Evolutionary conservation across 2,888 invertebrate species (phyloP).

Genomic region (Gastracanthus pulcherrimus): DNA sequence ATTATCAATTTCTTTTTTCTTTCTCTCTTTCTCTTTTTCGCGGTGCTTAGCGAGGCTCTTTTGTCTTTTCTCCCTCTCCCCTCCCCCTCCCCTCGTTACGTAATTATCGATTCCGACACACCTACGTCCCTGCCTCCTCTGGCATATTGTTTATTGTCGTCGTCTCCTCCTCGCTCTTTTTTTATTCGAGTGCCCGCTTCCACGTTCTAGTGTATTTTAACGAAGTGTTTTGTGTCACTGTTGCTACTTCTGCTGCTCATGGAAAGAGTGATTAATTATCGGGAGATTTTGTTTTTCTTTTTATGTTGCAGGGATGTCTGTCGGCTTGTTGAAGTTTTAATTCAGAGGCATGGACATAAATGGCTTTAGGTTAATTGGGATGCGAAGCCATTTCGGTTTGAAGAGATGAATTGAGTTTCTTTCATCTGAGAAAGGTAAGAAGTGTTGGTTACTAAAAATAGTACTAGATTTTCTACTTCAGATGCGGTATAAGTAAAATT

Average conservation of each 20-base stretch:
- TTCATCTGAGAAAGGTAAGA: no score
- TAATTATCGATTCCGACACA: conserved; percentile 51
- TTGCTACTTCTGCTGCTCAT: neutral
- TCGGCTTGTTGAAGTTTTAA: neutral
- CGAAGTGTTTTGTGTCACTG: conserved; percentile 1
- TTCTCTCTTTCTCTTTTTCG: neutral
- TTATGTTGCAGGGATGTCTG: neutral
- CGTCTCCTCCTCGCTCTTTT: neutral
- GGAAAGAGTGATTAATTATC: conserved; percentile 7
- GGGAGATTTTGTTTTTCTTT: neutral
- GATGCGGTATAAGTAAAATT: no score
- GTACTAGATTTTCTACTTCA: no score
- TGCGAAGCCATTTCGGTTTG: no score
- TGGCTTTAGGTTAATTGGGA: neutral
- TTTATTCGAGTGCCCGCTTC: no score
- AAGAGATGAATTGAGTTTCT: no score
- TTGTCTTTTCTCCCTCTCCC: neutral
- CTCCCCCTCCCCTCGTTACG: conserved; percentile 27
- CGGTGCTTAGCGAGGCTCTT: neutral
- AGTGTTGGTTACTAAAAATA: no score
- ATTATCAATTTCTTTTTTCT: conserved; percentile 1
- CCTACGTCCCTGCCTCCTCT: conserved; percentile 12
- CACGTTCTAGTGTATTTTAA: neutral
- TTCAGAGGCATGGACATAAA: neutral
- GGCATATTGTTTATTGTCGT: conserved; percentile 26